Evolutionary conservation across 2,888 invertebrate genomes (phyloP).

Genomic region (Xanthia icteritia): DNA sequence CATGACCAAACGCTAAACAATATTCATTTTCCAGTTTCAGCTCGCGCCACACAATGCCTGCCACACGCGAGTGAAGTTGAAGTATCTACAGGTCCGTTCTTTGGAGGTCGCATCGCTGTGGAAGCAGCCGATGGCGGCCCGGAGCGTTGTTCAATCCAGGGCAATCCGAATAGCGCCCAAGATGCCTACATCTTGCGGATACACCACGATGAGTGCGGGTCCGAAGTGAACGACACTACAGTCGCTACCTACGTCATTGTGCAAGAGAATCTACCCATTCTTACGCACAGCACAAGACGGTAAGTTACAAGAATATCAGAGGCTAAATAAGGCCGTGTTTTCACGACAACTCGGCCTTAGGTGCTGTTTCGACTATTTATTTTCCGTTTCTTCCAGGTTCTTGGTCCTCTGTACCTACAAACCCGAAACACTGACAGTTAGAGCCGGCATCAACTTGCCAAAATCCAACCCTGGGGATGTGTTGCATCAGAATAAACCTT

Average conservation of each 20-base stretch:
- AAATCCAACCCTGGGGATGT: constrained; percentile 90
- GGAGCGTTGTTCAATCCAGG: constrained; percentile 93
- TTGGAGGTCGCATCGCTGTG: constrained; percentile 94
- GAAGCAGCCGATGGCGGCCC: constrained; percentile 93
- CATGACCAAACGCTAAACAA: constrained; percentile 7
- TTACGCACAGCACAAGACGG: constrained; percentile 95
- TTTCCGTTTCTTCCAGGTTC: constrained; percentile 89
- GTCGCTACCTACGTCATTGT: constrained; percentile 96
- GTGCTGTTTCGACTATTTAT: background rate
- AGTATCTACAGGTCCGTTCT: constrained; percentile 95
- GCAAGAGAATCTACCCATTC: constrained; percentile 95
- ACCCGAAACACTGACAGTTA: constrained; percentile 95
- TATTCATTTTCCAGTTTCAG: constrained; percentile 91
- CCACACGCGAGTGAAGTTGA: constrained; percentile 95
- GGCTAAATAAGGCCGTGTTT: background rate
- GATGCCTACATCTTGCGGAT: constrained; percentile 94
- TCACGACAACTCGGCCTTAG: no score
- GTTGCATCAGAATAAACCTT: constrained; percentile 84
- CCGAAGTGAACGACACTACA: constrained; percentile 94
- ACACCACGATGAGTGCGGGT: constrained; percentile 93
- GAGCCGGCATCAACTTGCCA: constrained; percentile 94
- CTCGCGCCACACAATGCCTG: constrained; percentile 94
- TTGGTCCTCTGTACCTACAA: constrained; percentile 95
- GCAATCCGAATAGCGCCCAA: constrained; percentile 93
- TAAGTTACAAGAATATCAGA: constrained; percentile 64